Base-by-base conservation (phyloP, 2,888 invertebrate genomes). In the Andrena flavipes region DNA sequence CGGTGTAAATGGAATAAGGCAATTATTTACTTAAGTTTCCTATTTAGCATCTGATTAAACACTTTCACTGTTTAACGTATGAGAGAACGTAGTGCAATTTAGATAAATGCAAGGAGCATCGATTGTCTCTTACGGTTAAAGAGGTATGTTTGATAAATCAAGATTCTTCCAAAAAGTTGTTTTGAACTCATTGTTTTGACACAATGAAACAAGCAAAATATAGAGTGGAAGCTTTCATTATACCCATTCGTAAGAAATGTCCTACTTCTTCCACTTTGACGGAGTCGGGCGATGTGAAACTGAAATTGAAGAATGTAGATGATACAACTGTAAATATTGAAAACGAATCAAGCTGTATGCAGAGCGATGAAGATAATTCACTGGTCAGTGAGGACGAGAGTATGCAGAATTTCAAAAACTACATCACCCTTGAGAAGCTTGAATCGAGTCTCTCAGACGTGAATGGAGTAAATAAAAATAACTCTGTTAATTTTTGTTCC, bases 171-270 rank as follows among this genome's bases (percentile, higher is more conserved):
- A 64, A 56, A 16, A 26, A 30, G 51, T 51, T 70, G 16, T 16
- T 29, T 63, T 29, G 29, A 29, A 29, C 29, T 29, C 29, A 29
- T 29, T 7, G n/a, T 3, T 51, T 48, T n/a, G 35, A 51, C n/a
- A 80, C 23, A 56, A 84, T 82, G 79, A 82, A 88, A 67, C 74
- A 83, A 48, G 77, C 77, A 54, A 89, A 86, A 65, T 93, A 91
- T 63, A 86, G 87, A 74, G 91, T 90, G 0, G 92, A 93, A 78
- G 89, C 91, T 30, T 93, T 91, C 49, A 92, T 92, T 75, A 84
- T 92, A 59, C 92, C 92, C 0, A 80, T 75, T 3, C 65, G 81
- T 3, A 85, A 80, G 62, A 75, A 69, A 20, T 72, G 64, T 8
- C 51, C 69, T 30, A 63, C 64, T n/a, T 70, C 84, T 54, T 33